Evolutionary conservation across 2,888 invertebrate genomes (phyloP).

Genomic region (Scaptomyza caliginosa): DNA sequence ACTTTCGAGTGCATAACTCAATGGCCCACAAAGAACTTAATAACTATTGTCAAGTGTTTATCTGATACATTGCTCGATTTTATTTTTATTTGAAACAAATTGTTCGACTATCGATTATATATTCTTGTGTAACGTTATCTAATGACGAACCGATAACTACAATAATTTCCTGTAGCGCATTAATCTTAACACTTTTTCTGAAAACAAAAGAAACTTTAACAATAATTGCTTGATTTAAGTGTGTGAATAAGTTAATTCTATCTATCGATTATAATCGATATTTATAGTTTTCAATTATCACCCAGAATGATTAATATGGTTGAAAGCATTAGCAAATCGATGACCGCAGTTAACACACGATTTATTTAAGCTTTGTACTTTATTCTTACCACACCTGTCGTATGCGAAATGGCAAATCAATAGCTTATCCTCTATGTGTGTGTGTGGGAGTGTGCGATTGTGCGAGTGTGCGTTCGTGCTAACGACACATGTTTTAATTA

Average conservation of each 20-base stretch:
- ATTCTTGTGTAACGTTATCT: too few species aligned
- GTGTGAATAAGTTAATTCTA: too few species aligned
- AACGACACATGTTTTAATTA: conserved; percentile 77
- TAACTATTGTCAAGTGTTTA: conserved; percentile 1
- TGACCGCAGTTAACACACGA: conserved; percentile 24
- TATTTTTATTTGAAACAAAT: neutral
- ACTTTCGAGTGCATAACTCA: conserved; percentile 5
- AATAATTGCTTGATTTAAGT: too few species aligned
- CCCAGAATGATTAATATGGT: conserved; percentile 1
- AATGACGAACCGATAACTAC: too few species aligned
- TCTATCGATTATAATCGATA: neutral
- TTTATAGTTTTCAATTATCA: neutral
- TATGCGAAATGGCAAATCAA: conserved; percentile 68
- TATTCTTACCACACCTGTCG: conserved; percentile 41
- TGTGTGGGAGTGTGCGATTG: conserved; percentile 32
- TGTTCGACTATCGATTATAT: too few species aligned
- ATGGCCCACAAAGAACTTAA: neutral
- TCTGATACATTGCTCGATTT: too few species aligned
- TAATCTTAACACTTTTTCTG: too few species aligned
- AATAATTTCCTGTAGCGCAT: too few species aligned
- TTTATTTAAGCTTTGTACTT: conserved; percentile 32
- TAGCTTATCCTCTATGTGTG: conserved; percentile 32
- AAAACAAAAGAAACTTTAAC: too few species aligned
- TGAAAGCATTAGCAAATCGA: neutral
- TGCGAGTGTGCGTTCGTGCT: conserved; percentile 51